Evolutionary conservation across 2,888 invertebrate species (phyloP).

Genomic region (Himalopsyche japonica): DNA sequence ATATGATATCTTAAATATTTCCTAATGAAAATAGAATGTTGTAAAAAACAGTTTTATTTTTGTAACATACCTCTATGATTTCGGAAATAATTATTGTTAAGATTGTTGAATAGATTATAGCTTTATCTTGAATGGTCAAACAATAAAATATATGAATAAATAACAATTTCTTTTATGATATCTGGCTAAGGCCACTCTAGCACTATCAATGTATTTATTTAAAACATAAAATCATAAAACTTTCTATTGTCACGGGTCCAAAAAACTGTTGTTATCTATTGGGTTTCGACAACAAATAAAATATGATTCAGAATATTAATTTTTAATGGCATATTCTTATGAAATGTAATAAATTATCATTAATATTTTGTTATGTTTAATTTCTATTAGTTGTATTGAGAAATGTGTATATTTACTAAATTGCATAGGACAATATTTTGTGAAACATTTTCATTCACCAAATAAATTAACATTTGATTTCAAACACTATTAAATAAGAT

Average conservation of each 20-base stretch:
- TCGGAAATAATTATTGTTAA: not conserved
- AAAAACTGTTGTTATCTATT: not conserved
- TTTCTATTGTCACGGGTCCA: not conserved
- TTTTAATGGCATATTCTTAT: not conserved
- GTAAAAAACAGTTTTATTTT: too few relatives aligned
- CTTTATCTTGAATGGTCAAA: not conserved
- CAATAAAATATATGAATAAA: not conserved
- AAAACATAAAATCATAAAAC: not conserved
- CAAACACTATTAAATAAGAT: too few relatives aligned
- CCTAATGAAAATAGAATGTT: too few relatives aligned
- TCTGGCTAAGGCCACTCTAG: not conserved
- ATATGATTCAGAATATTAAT: not conserved
- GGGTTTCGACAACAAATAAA: not conserved
- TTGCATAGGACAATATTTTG: too few relatives aligned
- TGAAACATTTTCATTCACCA: too few relatives aligned
- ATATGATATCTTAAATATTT: too few relatives aligned
- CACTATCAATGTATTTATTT: not conserved
- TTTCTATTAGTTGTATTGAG: not conserved
- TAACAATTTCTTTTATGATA: not conserved
- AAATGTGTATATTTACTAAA: too few relatives aligned
- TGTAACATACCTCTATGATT: too few relatives aligned
- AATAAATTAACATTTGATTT: too few relatives aligned
- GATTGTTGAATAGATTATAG: not conserved
- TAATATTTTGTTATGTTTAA: not conserved
- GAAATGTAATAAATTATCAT: not conserved